Evolutionary conservation across 2,113 vertebrate species (phyloP).

Genomic region (Panurus biarmicus): DNA sequence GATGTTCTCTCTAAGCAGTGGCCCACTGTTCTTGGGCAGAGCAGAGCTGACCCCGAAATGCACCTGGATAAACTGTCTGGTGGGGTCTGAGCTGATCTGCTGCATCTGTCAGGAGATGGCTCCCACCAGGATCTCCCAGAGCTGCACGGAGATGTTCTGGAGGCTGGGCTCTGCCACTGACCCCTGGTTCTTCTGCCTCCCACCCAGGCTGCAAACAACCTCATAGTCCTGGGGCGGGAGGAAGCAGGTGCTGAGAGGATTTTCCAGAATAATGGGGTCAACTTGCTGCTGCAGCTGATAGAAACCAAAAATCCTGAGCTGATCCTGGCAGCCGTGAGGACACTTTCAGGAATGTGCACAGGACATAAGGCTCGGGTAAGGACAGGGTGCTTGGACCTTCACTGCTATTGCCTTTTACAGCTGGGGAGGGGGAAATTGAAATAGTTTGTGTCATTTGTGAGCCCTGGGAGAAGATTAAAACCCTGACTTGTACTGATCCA

Average conservation of each 20-base stretch:
- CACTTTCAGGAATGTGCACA: conserved; percentile 88
- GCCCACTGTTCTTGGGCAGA: neutral
- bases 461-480: neutral
- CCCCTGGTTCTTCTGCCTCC: neutral
- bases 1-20: neutral
- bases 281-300: conserved; percentile 83
- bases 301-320: conserved; percentile 84
- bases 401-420: neutral
- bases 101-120: neutral
- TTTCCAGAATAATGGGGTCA: conserved; percentile 91
- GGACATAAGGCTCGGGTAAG: conserved; percentile 89
- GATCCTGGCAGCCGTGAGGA: conserved; percentile 86
- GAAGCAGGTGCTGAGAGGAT: conserved; percentile 91
- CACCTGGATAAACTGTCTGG: neutral
- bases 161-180: neutral
- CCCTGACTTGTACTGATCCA: neutral
- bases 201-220: conserved; percentile 91
- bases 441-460: neutral
- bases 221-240: conserved; percentile 90
- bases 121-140: neutral
- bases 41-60: neutral
- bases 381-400: neutral
- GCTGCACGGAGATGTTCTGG: neutral
- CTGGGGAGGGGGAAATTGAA: neutral
- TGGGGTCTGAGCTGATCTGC: neutral